These are phyloP conservation scores for Crenichthys baileyi DNA, from an alignment of 2,797 vertebrate genomes.

Conservation along the genomic window DNA sequence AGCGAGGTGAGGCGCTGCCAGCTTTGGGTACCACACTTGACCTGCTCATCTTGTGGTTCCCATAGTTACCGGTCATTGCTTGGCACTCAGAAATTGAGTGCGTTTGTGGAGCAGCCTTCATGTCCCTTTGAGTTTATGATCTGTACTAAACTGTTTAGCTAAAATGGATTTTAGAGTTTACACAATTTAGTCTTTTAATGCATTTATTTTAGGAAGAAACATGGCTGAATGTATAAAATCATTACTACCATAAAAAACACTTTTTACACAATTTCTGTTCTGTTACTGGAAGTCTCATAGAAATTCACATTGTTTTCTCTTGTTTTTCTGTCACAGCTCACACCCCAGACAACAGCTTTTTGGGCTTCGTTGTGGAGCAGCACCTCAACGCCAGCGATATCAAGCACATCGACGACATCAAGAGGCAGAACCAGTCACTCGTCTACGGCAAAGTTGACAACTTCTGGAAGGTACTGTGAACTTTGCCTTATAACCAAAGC, in stretches of 20 bases:
- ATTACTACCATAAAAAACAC: background rate
- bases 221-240: background rate
- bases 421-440: constrained; percentile 97
- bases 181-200: too few relatives aligned
- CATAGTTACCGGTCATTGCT: constrained; percentile 63
- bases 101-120: background rate
- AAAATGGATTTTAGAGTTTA: background rate
- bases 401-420: constrained; percentile 95
- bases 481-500: background rate
- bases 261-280: background rate
- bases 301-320: background rate
- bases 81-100: constrained; percentile 30
- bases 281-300: background rate
- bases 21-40: constrained; percentile 51
- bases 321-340: constrained; percentile 83
- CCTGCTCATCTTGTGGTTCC: constrained; percentile 60
- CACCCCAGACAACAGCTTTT: constrained; percentile 98
- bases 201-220: too few relatives aligned
- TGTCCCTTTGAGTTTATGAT: background rate
- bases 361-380: constrained; percentile 98
- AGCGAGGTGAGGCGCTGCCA: constrained; percentile 63
- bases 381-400: constrained; percentile 98
- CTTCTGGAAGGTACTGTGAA: constrained; percentile 96
- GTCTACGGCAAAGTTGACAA: constrained; percentile 99
- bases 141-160: background rate